A percentile compares a stretch with the other conserved stretches of the same genome.
Evolutionary conservation across 2,797 vertebrate species (phyloP).

Genomic region (Ctenosaura bakeri): DNA sequence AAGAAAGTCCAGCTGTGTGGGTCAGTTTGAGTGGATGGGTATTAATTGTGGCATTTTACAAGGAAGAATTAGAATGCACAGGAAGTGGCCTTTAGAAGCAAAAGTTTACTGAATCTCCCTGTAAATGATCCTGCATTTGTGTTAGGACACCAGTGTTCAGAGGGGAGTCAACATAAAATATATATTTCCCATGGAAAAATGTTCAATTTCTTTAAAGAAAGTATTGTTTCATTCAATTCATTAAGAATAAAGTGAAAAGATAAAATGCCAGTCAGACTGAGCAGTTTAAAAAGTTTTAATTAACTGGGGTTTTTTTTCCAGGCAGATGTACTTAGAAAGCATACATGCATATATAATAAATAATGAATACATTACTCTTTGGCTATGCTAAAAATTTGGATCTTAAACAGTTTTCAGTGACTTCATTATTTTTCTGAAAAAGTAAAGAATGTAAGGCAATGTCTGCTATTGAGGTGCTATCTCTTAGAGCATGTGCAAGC

Average conservation of each 20-base stretch:
- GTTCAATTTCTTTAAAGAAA: neutral
- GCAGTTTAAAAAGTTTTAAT: neutral
- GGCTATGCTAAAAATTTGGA: neutral
- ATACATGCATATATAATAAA: neutral
- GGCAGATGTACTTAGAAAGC: neutral
- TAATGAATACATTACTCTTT: neutral
- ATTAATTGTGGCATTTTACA: neutral
- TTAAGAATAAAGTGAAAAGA: neutral
- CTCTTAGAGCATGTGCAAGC: neutral
- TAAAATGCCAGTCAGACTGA: neutral
- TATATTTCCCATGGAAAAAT: neutral
- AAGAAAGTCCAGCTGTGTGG: neutral
- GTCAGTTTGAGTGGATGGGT: no score
- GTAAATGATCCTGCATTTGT: neutral
- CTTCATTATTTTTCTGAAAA: slow-evolving; percentile 8
- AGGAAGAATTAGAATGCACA: neutral
- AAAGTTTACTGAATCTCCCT: neutral
- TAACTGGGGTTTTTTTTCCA: neutral
- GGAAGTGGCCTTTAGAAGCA: neutral
- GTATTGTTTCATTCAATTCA: neutral
- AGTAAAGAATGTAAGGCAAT: neutral
- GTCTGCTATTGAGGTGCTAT: neutral
- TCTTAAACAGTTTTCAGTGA: neutral
- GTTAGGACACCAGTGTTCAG: neutral
- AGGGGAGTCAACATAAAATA: no score